Evolutionary conservation across 2,888 invertebrate species (phyloP).

Genomic region (Apotomis betuletana): DNA sequence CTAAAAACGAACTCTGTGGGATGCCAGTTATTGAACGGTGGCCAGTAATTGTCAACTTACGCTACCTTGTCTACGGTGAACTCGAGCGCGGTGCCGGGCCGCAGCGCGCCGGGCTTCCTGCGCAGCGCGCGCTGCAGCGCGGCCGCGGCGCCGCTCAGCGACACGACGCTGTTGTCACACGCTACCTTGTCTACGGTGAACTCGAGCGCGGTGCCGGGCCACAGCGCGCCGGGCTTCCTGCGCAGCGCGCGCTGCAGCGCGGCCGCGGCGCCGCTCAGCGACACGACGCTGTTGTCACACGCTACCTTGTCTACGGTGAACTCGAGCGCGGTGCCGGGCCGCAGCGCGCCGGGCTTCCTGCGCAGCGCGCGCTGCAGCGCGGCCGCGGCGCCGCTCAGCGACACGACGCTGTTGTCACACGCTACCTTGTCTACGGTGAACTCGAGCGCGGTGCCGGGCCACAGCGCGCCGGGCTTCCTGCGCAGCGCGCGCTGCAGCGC

Average conservation of each 20-base stretch:
- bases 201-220: constrained; percentile 81
- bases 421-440: not conserved
- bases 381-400: constrained; percentile 63
- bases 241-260: too few species aligned
- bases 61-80: constrained; percentile 55
- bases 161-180: constrained; percentile 73
- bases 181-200: constrained; percentile 81
- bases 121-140: too few species aligned
- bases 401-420: constrained; percentile 74
- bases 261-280: constrained; percentile 64
- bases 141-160: constrained; percentile 64
- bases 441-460: constrained; percentile 75
- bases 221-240: constrained; percentile 52
- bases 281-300: constrained; percentile 73
- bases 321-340: constrained; percentile 81
- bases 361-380: constrained; percentile 57
- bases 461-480: constrained; percentile 52
- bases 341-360: constrained; percentile 52
- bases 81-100: constrained; percentile 81
- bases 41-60: too few species aligned
- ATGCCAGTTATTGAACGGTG: too few species aligned
- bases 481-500: too few species aligned
- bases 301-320: constrained; percentile 81
- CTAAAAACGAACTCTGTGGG: too few species aligned
- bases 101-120: constrained; percentile 52